Percentiles rank a stretch among this genome's conserved stretches.
phyloP scores from a whole-genome alignment of 1,140 invertebrate species.

The Phymorhynchus buccinoides region DNA sequence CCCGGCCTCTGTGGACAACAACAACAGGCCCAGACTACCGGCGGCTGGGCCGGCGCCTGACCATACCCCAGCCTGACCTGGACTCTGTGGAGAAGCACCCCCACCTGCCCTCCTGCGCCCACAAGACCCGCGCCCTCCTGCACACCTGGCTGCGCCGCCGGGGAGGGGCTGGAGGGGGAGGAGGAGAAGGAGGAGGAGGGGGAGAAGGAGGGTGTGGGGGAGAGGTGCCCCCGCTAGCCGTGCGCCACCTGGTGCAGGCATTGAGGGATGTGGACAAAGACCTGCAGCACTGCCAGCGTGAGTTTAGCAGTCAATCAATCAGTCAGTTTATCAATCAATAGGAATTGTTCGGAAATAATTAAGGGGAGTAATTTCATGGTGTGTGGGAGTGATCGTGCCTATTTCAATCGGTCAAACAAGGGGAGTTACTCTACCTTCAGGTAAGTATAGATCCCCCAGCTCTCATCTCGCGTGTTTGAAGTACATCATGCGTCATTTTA shows the following conservation, averaged over 20 bases:
- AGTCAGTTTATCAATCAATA: too few species aligned
- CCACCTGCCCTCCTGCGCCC: neutral
- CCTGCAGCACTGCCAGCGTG: constrained; percentile 22
- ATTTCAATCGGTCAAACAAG: too few species aligned
- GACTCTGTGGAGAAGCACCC: neutral
- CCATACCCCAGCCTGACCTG: neutral
- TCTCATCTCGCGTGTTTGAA: too few species aligned
- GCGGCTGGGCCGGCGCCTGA: constrained; percentile 11
- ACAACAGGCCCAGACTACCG: neutral
- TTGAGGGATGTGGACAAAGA: constrained; percentile 20
- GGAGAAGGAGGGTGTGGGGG: too few species aligned
- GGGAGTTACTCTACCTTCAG: too few species aligned
- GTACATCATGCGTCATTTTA: too few species aligned
- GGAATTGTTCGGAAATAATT: too few species aligned
- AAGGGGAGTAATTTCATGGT: too few species aligned
- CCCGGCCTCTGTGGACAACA: too few species aligned
- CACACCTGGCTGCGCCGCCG: neutral
- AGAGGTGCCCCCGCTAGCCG: neutral
- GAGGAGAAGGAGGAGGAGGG: neutral
- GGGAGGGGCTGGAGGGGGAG: neutral
- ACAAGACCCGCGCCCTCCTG: neutral
- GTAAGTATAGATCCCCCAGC: too few species aligned
- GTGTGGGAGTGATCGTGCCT: too few species aligned
- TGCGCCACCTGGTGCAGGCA: neutral
- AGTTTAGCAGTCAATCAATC: too few species aligned